Base-by-base conservation (phyloP, 2,888 invertebrate species). In the Rhingia campestris region DNA sequence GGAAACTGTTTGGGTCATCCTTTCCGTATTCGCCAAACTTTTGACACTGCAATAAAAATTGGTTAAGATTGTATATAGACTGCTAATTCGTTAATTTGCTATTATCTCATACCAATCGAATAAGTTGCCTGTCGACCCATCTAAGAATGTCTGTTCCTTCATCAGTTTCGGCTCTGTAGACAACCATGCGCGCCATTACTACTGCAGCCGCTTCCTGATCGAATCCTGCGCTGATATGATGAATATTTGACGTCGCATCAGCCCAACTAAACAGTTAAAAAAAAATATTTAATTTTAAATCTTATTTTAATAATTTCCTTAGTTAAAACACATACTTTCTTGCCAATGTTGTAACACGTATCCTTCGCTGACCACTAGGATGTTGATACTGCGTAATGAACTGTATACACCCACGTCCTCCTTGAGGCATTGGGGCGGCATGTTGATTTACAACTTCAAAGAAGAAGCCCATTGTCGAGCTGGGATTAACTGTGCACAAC, bases 351-450 rank as follows among this genome's bases (percentile, higher is more conserved):
- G 99, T 98, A 61, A 99, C 99, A 49, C 99, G 93, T 86, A 99
- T 97, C 87, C 98, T 94, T 79, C 97, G 94, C 91, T 98, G 98
- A 0, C 99, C 99, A 91, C 96, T 97, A 9, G 98, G 96, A 92
- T 99, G 99, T 89, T 98, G 99, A 93, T 99, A 99, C 91, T 99
- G 98, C 0, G 98, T 98, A 87, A 99, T 98, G 91, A 99, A 97
- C 91, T 99, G 99, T 82, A 99, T 95, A 89, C 97, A 98, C 7
- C 99, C 99, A 67, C 99, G 94, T 0, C 98, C 98, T 61, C 99
- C 99, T 91, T 98, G 98, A 0, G 97, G 98, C 88, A 97, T 97
- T 0, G 97, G 97, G 4, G 98, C 97, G 12, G 97, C 96, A 91
- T 99, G 98, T 92, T 99, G 96, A 89, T 97, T 98, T 14, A 97